Base-by-base conservation (phyloP, 1,140 invertebrate species). In the Sycophila sp. region DNA sequence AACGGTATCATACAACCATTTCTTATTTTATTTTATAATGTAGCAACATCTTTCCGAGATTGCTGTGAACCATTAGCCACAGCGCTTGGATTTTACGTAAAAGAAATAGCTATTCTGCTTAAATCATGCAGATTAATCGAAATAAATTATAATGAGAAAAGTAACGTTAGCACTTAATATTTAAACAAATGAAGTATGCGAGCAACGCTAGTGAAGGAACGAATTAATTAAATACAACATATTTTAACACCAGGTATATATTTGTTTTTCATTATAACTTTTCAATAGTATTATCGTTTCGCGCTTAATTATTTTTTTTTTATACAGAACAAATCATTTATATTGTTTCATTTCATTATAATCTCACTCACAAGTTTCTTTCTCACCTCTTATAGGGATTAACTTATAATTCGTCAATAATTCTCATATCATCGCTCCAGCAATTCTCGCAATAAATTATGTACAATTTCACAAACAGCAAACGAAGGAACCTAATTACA, bases 1-100 rank as follows among this genome's bases (percentile, higher is more conserved):
- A 92, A 92, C 78, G 89, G 88, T 1, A 68, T 90, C 19, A 81
- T 92, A 51, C 91, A 91, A 73, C 91, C 91, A 2, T 71, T 88
- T 2, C 74, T 92, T 58, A 90, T 91, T 70, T 86, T 91, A 64
- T 64, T 89, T 1, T 90, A 89, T 69, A 92, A 92, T 71, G 77
- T 90, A 2, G 80, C 87, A 8, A 88, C 88, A 0, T 92, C 90
- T 0, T 10, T 91, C 3, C 84, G 89, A 19, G 90, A 90, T 72
- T 86, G 91, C 15, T 86, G 90, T 67, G 87, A 90, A 28, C 91
- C 91, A 7, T 73, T 92, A 38, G 87, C 90, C 2, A 81, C 86
- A 75, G 85, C 78, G 4, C 49, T 86, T 2, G 88, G 89, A 0
- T 87, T 85, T 53, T 90, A 89, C 63, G 67, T 88, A 2, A 76